Percentiles rank a stretch among this genome's conserved stretches.
Conservation (phyloP, 2,888 invertebrate genomes). For the Noctua janthe region DNA sequence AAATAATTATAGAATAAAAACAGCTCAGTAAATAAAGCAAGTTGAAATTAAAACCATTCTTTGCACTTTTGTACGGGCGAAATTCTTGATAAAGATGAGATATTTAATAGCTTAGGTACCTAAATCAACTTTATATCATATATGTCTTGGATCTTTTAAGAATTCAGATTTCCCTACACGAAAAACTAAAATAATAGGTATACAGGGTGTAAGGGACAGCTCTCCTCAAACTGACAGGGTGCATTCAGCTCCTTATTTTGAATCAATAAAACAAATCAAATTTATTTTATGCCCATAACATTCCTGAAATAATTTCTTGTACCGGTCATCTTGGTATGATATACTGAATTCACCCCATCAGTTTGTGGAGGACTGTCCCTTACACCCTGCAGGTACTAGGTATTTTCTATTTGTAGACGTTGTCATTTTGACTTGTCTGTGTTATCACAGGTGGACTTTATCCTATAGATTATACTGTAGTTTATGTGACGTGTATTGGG, state of each 20-base stretch:
- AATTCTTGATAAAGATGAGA: not conserved
- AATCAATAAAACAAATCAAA: no score
- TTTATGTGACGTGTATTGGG: slow-evolving; percentile 9
- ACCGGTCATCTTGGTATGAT: no score
- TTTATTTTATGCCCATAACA: no score
- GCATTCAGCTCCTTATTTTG: no score
- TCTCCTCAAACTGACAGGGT: no score
- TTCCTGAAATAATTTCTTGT: no score
- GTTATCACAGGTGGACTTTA: slow-evolving; percentile 20
- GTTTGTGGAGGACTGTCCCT: no score
- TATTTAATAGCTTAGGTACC: not conserved
- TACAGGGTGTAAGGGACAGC: no score
- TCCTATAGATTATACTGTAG: not conserved
- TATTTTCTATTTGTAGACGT: not conserved
- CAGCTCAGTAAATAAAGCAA: not conserved
- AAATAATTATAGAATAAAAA: not conserved
- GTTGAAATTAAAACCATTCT: not conserved
- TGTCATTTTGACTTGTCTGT: not conserved
- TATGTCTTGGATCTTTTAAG: not conserved
- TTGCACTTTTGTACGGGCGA: not conserved
- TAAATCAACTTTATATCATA: not conserved
- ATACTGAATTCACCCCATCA: no score
- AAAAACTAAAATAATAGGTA: not conserved
- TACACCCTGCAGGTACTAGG: not conserved
- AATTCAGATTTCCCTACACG: not conserved